Percentiles rank a stretch among this genome's conserved stretches.
Conservation (phyloP, 2,797 vertebrate species). For the Lindbergichthys nudifrons region DNA sequence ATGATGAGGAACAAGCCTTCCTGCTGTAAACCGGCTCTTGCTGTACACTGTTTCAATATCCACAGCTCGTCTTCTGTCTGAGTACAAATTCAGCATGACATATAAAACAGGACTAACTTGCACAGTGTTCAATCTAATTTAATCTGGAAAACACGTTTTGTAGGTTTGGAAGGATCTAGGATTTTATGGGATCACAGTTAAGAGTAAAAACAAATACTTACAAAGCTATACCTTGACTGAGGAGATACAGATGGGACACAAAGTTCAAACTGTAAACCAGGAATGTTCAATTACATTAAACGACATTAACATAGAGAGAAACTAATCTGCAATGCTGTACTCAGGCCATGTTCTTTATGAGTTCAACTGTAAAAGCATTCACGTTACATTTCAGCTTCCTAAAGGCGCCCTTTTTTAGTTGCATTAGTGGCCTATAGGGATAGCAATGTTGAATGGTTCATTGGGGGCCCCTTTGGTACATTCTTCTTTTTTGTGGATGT, state of each 20-base stretch:
- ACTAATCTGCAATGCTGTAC: background rate
- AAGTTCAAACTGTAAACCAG: too few relatives aligned
- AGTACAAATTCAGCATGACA: background rate
- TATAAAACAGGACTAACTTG: slow-evolving; percentile 7
- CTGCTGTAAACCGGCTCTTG: background rate
- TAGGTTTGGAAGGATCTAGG: slow-evolving; percentile 6
- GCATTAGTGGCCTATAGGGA: too few relatives aligned
- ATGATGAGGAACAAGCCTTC: background rate
- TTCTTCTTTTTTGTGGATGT: too few relatives aligned
- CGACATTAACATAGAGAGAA: too few relatives aligned
- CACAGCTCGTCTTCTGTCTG: background rate
- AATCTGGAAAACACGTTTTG: background rate
- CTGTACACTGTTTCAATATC: background rate
- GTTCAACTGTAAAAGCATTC: background rate
- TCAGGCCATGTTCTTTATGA: background rate
- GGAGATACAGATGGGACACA: background rate
- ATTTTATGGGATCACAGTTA: slow-evolving; percentile 7
- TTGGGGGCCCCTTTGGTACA: too few relatives aligned
- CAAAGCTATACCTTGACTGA: background rate
- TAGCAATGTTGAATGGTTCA: too few relatives aligned
- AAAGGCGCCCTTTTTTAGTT: too few relatives aligned
- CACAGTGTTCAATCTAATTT: slow-evolving; percentile 24
- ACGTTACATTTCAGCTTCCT: too few relatives aligned
- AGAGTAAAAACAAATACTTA: slow-evolving; percentile 31
- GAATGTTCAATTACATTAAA: background rate